Evolutionary conservation across 2,113 vertebrate species (phyloP).

Genomic region (Danionella cerebrum): DNA sequence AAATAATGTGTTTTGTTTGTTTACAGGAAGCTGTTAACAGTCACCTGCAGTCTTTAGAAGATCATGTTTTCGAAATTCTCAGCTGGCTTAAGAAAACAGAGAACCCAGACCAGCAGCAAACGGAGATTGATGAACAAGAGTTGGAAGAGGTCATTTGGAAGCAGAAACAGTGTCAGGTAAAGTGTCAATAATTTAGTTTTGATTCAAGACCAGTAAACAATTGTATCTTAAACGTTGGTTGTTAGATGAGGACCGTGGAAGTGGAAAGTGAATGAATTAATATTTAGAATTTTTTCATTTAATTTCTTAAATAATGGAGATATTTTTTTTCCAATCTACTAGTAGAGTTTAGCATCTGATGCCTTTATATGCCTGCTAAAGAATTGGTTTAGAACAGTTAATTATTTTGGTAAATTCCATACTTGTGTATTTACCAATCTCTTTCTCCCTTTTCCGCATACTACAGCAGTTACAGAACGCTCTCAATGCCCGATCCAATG

Average conservation of each 20-base stretch:
- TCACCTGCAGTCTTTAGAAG: slow-evolving; percentile 58
- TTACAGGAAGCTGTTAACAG: slow-evolving; percentile 54
- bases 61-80: slow-evolving; percentile 65
- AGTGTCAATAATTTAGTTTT: background rate
- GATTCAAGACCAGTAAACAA: too few relatives aligned
- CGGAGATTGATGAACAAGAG: slow-evolving; percentile 24
- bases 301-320: too few relatives aligned
- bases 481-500: slow-evolving; percentile 59
- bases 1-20: background rate
- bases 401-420: too few relatives aligned
- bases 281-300: too few relatives aligned
- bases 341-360: too few relatives aligned
- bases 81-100: slow-evolving; percentile 65
- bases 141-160: slow-evolving; percentile 42
- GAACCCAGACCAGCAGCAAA: slow-evolving; percentile 37
- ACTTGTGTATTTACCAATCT: too few relatives aligned
- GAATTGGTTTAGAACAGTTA: background rate
- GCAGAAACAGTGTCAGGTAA: slow-evolving; percentile 70
- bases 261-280: too few relatives aligned
- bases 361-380: too few relatives aligned
- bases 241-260: too few relatives aligned
- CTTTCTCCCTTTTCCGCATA: background rate
- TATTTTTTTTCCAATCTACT: too few relatives aligned
- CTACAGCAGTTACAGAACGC: slow-evolving; percentile 69
- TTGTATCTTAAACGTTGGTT: too few relatives aligned